Base-by-base conservation (phyloP, 2,113 vertebrate species). In the Kryptolebias marmoratus region DNA sequence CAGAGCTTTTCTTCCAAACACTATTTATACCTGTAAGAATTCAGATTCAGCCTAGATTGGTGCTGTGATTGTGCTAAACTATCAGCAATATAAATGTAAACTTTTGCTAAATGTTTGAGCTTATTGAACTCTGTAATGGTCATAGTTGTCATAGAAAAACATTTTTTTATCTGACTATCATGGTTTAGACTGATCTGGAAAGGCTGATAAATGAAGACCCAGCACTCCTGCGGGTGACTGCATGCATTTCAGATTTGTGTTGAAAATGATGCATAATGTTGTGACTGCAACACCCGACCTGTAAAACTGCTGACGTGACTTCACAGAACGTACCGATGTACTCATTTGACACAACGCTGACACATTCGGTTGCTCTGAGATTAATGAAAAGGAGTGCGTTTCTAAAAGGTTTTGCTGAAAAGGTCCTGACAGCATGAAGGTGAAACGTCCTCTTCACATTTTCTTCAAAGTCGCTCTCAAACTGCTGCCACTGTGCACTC, bases 391-490 rank as follows among this genome's bases (percentile, higher is more conserved):
- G 48, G 11, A n/a, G 42, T 42, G 56, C 11, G 14, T 28, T 5
- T 58, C n/a, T 48, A 4, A 48, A n/a, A 49, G 11, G 31, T 32
- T 16, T 12, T 32, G 55, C 69, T 63, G 18, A 52, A 62, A 32
- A 58, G 18, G 15, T 48, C 57, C 65, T 62, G 30, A 60, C 45
- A 75, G 52, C 48, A 31, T 57, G 27, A 27, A 65, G 36, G 31
- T 36, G 45, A 62, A 36, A 56, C 6, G 27, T 62, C 58, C 64
- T 65, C 45, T 50, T 73, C 30, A 50, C 36, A 32, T 77, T 77
- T 80, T 77, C 52, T 18, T 81, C 60, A 73, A 77, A 86, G 73
- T 82, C 61, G 57, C 30, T 56, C 55, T 75, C 48, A 78, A 71
- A 84, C 73, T 56, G 54, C 27, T 64, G 45, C 67, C 73, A 16